A percentile compares a stretch with the other conserved stretches of the same genome.
phyloP scores from a whole-genome alignment of 2,113 vertebrate species.

The Larimichthys crocea region DNA sequence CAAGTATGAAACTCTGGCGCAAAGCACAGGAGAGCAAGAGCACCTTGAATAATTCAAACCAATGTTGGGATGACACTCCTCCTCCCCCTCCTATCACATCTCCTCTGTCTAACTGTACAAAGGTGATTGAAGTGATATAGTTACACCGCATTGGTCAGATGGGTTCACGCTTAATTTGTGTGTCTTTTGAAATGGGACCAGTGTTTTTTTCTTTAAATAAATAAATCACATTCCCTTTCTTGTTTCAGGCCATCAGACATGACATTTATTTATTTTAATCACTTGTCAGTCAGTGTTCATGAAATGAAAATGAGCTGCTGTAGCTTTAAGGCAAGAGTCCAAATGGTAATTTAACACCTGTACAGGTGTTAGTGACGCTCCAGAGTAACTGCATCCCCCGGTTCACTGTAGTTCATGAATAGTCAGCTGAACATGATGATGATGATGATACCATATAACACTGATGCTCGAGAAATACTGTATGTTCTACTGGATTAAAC shows the following conservation, averaged over 20 bases:
- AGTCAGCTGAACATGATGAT: neutral
- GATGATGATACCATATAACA: neutral
- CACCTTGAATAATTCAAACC: neutral
- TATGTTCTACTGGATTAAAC: neutral
- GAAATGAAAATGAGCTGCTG: neutral
- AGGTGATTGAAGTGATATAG: neutral
- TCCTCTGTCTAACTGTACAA: neutral
- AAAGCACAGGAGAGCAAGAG: neutral
- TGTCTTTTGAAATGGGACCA: neutral
- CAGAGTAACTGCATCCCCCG: neutral
- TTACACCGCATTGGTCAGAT: neutral
- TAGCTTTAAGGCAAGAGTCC: neutral
- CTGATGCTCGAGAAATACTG: too few relatives aligned
- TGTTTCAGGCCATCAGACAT: neutral
- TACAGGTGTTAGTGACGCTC: neutral
- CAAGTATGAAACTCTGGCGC: neutral
- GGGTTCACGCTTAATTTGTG: neutral
- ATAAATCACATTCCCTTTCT: neutral
- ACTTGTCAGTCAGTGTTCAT: neutral
- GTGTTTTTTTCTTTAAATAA: neutral
- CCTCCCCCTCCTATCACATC: neutral
- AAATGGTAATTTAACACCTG: neutral
- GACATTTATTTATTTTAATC: neutral
- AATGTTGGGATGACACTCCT: neutral
- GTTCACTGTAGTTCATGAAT: neutral